A percentile compares a stretch with the other conserved stretches of the same genome.
Evolutionary conservation across 2,797 vertebrate species (phyloP).

Genomic region (Amphiprion clarkii): DNA sequence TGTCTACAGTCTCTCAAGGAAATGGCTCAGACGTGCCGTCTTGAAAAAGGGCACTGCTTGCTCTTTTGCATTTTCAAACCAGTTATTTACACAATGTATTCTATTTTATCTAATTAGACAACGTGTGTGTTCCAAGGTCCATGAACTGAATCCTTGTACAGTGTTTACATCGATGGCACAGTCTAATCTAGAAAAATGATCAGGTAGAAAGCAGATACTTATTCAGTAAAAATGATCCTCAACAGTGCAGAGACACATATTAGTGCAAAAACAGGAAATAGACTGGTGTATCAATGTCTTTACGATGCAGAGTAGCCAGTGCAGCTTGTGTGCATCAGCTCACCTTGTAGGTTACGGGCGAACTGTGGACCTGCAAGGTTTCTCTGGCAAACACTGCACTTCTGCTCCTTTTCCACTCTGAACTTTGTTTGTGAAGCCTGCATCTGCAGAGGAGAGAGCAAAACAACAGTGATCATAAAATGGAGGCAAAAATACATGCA

Average conservation of each 20-base stretch:
- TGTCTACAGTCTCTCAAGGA: constrained; percentile 63
- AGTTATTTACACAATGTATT: constrained; percentile 69
- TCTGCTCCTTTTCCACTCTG: constrained; percentile 62
- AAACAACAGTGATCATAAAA: constrained; percentile 14
- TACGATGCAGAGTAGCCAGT: constrained; percentile 3
- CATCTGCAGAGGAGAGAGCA: constrained; percentile 64
- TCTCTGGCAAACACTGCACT: constrained; percentile 71
- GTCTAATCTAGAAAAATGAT: constrained; percentile 55
- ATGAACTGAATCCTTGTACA: constrained; percentile 56
- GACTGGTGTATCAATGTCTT: constrained; percentile 3
- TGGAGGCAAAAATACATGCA: constrained; percentile 21
- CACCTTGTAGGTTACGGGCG: constrained; percentile 61
- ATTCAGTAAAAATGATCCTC: constrained; percentile 5
- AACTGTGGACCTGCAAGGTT: constrained; percentile 72
- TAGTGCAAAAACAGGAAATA: constrained; percentile 20
- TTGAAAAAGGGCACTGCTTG: constrained; percentile 67
- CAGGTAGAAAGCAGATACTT: constrained; percentile 21
- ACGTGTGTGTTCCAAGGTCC: constrained; percentile 53
- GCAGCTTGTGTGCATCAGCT: constrained; percentile 78
- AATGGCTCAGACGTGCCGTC: constrained; percentile 65
- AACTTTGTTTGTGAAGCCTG: constrained; percentile 70
- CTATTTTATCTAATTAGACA: constrained; percentile 67
- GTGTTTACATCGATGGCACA: constrained; percentile 42
- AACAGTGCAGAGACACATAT: constrained; percentile 11
- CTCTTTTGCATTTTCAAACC: constrained; percentile 67